Evolutionary conservation across 2,797 vertebrate genomes (phyloP).

Genomic region (Scyliorhinus canicula): DNA sequence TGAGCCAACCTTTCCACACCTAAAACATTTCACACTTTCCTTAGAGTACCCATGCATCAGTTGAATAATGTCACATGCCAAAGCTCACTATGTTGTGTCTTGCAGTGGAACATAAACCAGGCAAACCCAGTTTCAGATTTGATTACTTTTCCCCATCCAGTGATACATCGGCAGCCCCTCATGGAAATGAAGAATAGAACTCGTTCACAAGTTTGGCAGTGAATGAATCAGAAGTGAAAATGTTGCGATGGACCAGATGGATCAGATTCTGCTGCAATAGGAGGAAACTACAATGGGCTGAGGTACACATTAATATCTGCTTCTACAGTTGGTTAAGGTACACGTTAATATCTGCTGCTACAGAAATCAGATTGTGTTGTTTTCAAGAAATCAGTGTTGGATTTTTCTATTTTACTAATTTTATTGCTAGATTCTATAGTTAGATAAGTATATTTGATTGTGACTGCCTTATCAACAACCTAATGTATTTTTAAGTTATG

Average conservation of each 20-base stretch:
- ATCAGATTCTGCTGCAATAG: neutral
- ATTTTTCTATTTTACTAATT: neutral
- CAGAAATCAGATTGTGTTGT: neutral
- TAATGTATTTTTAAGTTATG: neutral
- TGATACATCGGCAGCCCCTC: slow-evolving; percentile 9
- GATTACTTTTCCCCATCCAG: neutral
- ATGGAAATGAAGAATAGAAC: neutral
- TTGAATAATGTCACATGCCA: slow-evolving; percentile 1
- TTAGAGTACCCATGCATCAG: neutral
- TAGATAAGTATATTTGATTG: slow-evolving; percentile 11
- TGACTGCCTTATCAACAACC: neutral
- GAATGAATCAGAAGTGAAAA: slow-evolving; percentile 24
- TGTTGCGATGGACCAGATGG: neutral
- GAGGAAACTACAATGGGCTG: neutral
- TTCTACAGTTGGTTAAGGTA: neutral
- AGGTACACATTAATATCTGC: neutral
- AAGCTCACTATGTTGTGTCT: neutral
- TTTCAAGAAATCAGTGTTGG: neutral
- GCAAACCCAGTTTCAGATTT: neutral
- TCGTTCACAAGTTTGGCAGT: neutral
- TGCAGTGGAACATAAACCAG: slow-evolving; percentile 15
- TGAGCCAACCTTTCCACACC: neutral
- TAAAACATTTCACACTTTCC: neutral
- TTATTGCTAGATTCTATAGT: neutral
- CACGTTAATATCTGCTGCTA: neutral